Conservation (phyloP, 2,797 vertebrate genomes). For the Benthosema pterotum region DNA sequence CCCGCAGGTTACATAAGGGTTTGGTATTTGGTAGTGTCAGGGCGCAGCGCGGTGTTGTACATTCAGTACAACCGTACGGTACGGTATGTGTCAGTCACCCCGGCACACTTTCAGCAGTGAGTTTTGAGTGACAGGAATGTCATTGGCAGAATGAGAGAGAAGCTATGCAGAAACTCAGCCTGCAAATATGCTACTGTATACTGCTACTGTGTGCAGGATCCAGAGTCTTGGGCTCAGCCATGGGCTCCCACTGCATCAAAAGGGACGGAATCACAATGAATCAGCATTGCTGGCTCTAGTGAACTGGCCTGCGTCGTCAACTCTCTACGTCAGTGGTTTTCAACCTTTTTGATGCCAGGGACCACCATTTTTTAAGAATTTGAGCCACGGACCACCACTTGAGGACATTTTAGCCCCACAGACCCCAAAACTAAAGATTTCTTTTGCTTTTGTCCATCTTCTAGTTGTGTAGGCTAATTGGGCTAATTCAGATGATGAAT, state of each 20-base stretch:
- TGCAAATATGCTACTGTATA: conserved; percentile 25
- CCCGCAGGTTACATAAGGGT: conserved; percentile 48
- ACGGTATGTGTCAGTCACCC: conserved; percentile 69
- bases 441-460: too few relatives aligned
- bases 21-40: conserved; percentile 38
- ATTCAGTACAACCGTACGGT: conserved; percentile 35
- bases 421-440: too few relatives aligned
- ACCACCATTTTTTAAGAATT: too few relatives aligned
- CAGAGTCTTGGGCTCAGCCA: conserved; percentile 28
- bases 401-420: too few relatives aligned
- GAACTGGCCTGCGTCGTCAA: too few relatives aligned
- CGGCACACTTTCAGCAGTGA: conserved; percentile 64
- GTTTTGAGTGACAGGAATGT: conserved; percentile 52
- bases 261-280: too few relatives aligned
- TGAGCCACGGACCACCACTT: too few relatives aligned
- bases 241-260: background rate
- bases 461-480: too few relatives aligned
- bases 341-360: too few relatives aligned
- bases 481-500: too few relatives aligned
- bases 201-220: conserved; percentile 25
- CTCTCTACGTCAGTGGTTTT: too few relatives aligned
- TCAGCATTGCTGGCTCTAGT: too few relatives aligned
- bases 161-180: conserved; percentile 11
- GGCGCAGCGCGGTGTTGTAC: conserved; percentile 42
- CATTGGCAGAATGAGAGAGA: conserved; percentile 49